Percentiles rank a stretch among this genome's conserved stretches.
phyloP scores from a whole-genome alignment of 2,113 vertebrate genomes.

The Zosterops lateralis region DNA sequence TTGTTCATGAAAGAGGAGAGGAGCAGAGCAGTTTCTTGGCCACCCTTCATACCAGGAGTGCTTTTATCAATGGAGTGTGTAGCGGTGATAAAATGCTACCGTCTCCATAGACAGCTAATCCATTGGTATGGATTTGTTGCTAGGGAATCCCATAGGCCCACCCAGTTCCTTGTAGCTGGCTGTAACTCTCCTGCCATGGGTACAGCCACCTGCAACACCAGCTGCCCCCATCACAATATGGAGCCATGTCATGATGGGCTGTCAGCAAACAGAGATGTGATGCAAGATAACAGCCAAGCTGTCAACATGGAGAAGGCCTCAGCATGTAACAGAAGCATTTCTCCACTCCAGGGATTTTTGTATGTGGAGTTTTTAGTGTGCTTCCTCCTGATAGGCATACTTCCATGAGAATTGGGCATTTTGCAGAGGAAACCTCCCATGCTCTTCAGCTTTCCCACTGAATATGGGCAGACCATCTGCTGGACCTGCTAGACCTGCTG shows the following conservation, averaged over 20 bases:
- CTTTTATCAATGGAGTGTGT: background rate
- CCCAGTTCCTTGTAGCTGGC: background rate
- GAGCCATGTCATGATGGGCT: accelerated
- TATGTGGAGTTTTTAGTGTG: background rate
- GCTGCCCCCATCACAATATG: accelerated
- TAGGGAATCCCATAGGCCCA: accelerated
- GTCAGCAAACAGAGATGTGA: background rate
- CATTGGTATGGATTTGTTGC: constrained; percentile 11
- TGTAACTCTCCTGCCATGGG: background rate
- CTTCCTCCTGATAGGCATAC: background rate
- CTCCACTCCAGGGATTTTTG: background rate
- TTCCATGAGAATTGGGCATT: background rate
- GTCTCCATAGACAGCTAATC: constrained; percentile 18
- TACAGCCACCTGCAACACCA: background rate
- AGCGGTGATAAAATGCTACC: background rate
- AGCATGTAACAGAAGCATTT: background rate
- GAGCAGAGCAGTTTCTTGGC: background rate
- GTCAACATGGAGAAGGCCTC: background rate
- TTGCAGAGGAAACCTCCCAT: background rate
- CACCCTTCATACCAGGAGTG: background rate
- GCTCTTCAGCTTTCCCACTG: background rate
- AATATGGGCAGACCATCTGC: background rate
- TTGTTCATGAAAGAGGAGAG: background rate
- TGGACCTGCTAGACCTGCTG: background rate
- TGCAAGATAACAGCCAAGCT: background rate